Evolutionary conservation across 2,113 vertebrate genomes (phyloP).

Genomic region (Brachyhypopomus occidentalis): DNA sequence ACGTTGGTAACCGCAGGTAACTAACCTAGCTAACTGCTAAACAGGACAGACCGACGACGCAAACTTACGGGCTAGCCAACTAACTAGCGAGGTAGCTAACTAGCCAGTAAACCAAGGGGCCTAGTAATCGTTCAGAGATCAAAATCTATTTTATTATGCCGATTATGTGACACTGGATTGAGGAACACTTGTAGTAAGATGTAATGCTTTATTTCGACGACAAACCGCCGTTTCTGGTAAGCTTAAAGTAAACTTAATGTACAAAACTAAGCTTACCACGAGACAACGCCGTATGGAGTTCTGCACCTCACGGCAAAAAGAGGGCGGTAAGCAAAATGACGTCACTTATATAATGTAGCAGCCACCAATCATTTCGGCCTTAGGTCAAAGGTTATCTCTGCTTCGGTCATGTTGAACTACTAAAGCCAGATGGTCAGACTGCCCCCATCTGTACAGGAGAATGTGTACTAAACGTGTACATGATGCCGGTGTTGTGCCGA

Average conservation of each 20-base stretch:
- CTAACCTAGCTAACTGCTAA: no score
- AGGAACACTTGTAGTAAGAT: not conserved
- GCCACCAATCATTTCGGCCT: conserved; percentile 23
- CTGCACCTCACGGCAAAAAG: conserved; percentile 70
- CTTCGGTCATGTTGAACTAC: no score
- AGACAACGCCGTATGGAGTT: conserved; percentile 88
- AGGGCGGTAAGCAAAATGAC: not conserved
- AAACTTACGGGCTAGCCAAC: no score
- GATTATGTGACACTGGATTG: not conserved
- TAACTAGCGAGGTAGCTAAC: no score
- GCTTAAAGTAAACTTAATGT: not conserved
- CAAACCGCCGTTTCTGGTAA: accelerated
- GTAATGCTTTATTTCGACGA: accelerated
- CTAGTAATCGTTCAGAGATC: no score
- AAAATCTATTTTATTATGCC: not conserved
- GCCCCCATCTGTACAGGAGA: conserved; percentile 18
- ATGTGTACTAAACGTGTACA: not conserved
- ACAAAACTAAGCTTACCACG: conserved; percentile 72
- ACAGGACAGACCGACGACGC: no score
- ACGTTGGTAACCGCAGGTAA: no score
- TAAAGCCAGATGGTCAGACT: not conserved
- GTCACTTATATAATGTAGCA: conserved; percentile 47
- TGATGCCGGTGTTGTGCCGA: no score
- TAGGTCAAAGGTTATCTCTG: not conserved
- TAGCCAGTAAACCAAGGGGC: no score